A percentile compares a stretch with the other conserved stretches of the same genome.
Evolutionary conservation across 92 coral and sea anemone species (phyloP).

Genomic region (Desmophyllum pertusum): DNA sequence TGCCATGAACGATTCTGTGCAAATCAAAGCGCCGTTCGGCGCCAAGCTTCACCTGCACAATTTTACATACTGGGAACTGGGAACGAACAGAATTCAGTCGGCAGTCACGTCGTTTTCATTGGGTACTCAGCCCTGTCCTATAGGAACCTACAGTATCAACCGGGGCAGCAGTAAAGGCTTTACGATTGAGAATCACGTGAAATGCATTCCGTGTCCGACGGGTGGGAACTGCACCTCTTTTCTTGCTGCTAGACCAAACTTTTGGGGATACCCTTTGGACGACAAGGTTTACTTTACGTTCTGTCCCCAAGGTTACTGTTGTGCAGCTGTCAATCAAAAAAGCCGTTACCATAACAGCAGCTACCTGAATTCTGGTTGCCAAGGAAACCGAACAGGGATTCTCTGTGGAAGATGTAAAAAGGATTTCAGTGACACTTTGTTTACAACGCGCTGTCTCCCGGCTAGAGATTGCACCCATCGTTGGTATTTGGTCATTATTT

Average conservation of each 20-base stretch:
- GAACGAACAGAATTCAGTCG: background rate
- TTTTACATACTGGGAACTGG: constrained; percentile 19
- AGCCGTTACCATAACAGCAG: constrained; percentile 26
- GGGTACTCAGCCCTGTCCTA: constrained; percentile 27
- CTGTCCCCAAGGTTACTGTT: constrained; percentile 55
- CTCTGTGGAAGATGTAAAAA: constrained; percentile 46
- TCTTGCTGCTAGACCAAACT: constrained; percentile 45
- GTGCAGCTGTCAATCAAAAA: constrained; percentile 13
- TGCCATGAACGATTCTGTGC: constrained; percentile 13
- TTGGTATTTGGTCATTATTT: constrained; percentile 8
- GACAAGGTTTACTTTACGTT: constrained; percentile 24
- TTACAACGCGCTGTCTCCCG: constrained; percentile 13
- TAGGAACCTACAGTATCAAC: constrained; percentile 32
- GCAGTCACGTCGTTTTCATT: constrained; percentile 18
- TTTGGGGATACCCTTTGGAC: constrained; percentile 46
- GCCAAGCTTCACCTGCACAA: constrained; percentile 23
- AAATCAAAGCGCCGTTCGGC: constrained; percentile 9
- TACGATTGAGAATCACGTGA: background rate
- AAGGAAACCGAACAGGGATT: constrained; percentile 50
- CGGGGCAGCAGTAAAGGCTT: constrained; percentile 33
- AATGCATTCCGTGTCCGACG: constrained; percentile 38
- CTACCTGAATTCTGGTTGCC: constrained; percentile 46
- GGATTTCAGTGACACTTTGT: constrained; percentile 41
- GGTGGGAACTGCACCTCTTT: constrained; percentile 39
- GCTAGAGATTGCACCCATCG: constrained; percentile 11